Percentiles rank a stretch among this genome's conserved stretches.
phyloP scores from a whole-genome alignment of 1,140 invertebrate genomes.

The Drosophila pachea region DNA sequence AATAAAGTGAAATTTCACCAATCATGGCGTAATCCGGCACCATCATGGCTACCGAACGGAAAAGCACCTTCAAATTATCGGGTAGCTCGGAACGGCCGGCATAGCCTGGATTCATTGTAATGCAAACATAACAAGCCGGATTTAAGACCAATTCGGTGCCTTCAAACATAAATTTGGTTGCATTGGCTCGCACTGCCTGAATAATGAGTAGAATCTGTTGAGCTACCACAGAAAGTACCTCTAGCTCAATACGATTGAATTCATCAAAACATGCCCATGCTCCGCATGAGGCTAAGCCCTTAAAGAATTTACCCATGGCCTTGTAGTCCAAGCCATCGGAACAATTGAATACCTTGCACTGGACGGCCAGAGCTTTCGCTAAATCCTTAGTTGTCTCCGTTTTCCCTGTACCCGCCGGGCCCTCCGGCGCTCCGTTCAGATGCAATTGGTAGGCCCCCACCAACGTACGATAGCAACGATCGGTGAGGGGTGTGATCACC shows the following conservation, averaged over 20 bases:
- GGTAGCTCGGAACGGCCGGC: constrained; percentile 86
- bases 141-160: constrained; percentile 90
- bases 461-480: constrained; percentile 91
- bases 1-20: constrained; percentile 93
- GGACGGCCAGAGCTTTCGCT: constrained; percentile 93
- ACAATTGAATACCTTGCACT: constrained; percentile 96
- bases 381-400: constrained; percentile 94
- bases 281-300: constrained; percentile 91
- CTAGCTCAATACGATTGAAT: constrained; percentile 95
- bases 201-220: constrained; percentile 91
- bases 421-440: constrained; percentile 92
- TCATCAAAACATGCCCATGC: constrained; percentile 98
- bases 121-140: constrained; percentile 91
- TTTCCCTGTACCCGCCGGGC: constrained; percentile 93
- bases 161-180: constrained; percentile 89
- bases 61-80: constrained; percentile 94
- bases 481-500: constrained; percentile 90
- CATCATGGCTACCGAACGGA: constrained; percentile 97
- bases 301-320: constrained; percentile 95
- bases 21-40: constrained; percentile 96
- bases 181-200: constrained; percentile 86
- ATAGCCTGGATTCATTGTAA: constrained; percentile 97
- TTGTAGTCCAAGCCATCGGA: constrained; percentile 96
- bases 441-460: constrained; percentile 93
- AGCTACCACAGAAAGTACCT: constrained; percentile 90